Evolutionary conservation across 2,888 invertebrate genomes (phyloP).

Genomic region (Apotomis turbidana): DNA sequence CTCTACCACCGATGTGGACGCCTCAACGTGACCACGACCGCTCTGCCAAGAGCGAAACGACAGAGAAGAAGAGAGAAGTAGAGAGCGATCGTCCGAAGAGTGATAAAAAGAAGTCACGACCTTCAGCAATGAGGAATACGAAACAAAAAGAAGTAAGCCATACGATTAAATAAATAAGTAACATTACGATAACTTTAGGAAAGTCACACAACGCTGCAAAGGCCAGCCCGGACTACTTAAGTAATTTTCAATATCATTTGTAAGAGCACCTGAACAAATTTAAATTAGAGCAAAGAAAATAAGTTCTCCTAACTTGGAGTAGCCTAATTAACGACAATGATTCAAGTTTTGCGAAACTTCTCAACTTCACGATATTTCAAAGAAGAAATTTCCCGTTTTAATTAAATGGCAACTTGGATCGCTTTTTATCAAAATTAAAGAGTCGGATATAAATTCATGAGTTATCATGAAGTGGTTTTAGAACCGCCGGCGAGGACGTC

Average conservation of each 20-base stretch:
- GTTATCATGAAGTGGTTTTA: neutral
- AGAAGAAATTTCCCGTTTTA: constrained; percentile 37
- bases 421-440: constrained; percentile 35
- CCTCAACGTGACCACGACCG: too few relatives aligned
- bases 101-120: too few relatives aligned
- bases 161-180: neutral
- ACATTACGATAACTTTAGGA: neutral
- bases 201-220: too few relatives aligned
- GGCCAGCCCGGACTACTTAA: too few relatives aligned
- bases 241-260: constrained; percentile 21
- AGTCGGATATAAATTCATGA: constrained; percentile 26
- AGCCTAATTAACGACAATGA: constrained; percentile 39
- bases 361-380: constrained; percentile 33
- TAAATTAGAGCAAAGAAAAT: constrained; percentile 33
- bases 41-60: too few relatives aligned
- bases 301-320: constrained; percentile 30
- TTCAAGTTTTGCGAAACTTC: constrained; percentile 34
- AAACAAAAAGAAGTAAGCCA: too few relatives aligned
- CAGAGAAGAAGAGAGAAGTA: too few relatives aligned
- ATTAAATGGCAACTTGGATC: constrained; percentile 36
- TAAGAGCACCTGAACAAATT: constrained; percentile 15
- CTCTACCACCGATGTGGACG: too few relatives aligned
- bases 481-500: too few relatives aligned
- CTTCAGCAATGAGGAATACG: too few relatives aligned
- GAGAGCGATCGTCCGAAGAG: too few relatives aligned